Base-by-base conservation (phyloP, 2,888 invertebrate genomes). In the Drosophila mayaguana region DNA sequence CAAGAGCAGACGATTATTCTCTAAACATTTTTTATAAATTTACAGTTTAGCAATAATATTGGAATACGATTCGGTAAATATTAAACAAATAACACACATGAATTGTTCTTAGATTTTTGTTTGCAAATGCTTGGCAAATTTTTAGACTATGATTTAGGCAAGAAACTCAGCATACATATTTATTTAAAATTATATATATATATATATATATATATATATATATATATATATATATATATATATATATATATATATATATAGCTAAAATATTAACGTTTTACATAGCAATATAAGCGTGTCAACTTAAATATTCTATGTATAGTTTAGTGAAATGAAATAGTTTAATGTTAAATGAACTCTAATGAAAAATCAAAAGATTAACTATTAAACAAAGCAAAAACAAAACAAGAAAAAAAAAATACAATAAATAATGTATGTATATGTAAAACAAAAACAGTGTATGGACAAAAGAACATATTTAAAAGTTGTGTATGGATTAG, bases 281-380 rank as follows among this genome's bases (percentile, higher is more conserved):
- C 67, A 81, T 86, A 78, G 80, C 64, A 55, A 64, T 86, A 69
- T 83, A 86, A 83, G 78, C 51, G 57, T 64, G 76, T 70, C 70
- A 81, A 68, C 63, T 62, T 77, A 80, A 81, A 83, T 63, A 75
- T 86, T 88, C 79, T 83, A 81, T 90, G 87, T 84, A 87, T 90
- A 87, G 89, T 79, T 90, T 90, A 90, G 90, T 70, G 38, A 90
- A 87, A 89, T 89, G 66, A 78, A 88, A 64, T 90, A 87, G 90
- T 76, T 81, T 90, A 87, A 88, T 88, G 73, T 78, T 86, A 69
- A 72, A 82, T 50, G 57, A 75, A 73, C 62, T 74, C 59, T 51
- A 71, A 76, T 67, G 59, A 46, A 87, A 85, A 76, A 59, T 22
- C 22, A 46, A 63, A 43, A 76, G 63, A 64, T 28, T 50, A 55